phyloP scores from a whole-genome alignment of 2,888 invertebrate genomes.

The Galeruca laticollis region DNA sequence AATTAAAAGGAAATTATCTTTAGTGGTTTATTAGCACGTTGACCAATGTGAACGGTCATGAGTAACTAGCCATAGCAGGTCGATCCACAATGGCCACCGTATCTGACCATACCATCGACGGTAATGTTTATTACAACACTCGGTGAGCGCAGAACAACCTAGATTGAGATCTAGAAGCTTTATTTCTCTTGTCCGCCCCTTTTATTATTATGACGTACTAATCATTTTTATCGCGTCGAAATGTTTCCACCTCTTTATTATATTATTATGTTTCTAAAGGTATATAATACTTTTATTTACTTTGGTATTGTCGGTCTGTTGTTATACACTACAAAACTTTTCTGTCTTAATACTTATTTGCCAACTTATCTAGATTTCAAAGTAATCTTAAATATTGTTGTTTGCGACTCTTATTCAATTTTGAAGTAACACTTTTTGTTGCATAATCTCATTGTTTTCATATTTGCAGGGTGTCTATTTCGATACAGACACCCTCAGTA shows the following conservation, averaged over 20 bases:
- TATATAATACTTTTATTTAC: not conserved
- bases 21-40: conserved; percentile 42
- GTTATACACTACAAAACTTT: too few relatives aligned
- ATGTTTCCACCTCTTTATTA: conserved; percentile 7
- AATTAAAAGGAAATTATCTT: conserved; percentile 51
- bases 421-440: too few relatives aligned
- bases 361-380: too few relatives aligned
- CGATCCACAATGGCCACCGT: conserved; percentile 38
- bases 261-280: conserved; percentile 8
- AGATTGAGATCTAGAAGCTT: conserved; percentile 54
- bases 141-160: conserved; percentile 54
- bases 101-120: conserved; percentile 53
- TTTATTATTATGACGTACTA: conserved; percentile 43
- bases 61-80: conserved; percentile 15
- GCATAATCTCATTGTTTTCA: too few relatives aligned
- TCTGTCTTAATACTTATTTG: too few relatives aligned
- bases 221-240: conserved; percentile 38
- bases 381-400: too few relatives aligned
- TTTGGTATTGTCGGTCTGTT: too few relatives aligned
- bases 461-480: too few relatives aligned
- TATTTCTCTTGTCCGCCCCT: conserved; percentile 48
- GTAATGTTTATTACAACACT: conserved; percentile 58
- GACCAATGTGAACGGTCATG: conserved; percentile 42
- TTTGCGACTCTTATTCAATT: too few relatives aligned
- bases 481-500: too few relatives aligned